Evolutionary conservation across 2,888 invertebrate genomes (phyloP).

Genomic region (Choristoneura rosaceana): DNA sequence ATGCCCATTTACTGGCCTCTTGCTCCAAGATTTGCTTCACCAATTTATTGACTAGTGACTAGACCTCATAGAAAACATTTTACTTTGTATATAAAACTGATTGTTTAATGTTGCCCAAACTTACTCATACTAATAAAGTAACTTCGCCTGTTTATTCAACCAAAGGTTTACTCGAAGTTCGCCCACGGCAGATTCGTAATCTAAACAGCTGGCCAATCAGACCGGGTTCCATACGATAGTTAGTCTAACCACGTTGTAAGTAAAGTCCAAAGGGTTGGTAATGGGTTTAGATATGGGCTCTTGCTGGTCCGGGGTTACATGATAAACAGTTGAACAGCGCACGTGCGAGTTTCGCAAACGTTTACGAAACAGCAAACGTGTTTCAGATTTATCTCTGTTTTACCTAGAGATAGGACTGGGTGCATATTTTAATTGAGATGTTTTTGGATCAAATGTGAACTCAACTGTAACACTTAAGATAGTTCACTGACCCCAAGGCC

Average conservation of each 20-base stretch:
- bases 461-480: background rate
- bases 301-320: background rate
- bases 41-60: background rate
- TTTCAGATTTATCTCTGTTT: slow-evolving; percentile 30
- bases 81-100: background rate
- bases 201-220: slow-evolving; percentile 15
- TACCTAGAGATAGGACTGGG: background rate
- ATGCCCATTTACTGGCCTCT: background rate
- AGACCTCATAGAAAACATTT: background rate
- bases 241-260: background rate
- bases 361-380: slow-evolving; percentile 16
- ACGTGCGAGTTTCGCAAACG: slow-evolving; percentile 28
- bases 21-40: background rate
- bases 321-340: slow-evolving; percentile 9
- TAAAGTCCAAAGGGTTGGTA: background rate
- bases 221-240: background rate
- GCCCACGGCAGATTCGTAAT: slow-evolving; percentile 12
- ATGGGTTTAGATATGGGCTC: background rate
- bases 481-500: background rate
- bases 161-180: slow-evolving; percentile 11
- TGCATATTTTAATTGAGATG: background rate
- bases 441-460: background rate
- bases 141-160: slow-evolving; percentile 13
- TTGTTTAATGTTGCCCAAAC: background rate
- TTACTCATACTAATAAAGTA: background rate